Evolutionary conservation across 2,113 vertebrate species (phyloP).

Genomic region (Indicator maculatus): DNA sequence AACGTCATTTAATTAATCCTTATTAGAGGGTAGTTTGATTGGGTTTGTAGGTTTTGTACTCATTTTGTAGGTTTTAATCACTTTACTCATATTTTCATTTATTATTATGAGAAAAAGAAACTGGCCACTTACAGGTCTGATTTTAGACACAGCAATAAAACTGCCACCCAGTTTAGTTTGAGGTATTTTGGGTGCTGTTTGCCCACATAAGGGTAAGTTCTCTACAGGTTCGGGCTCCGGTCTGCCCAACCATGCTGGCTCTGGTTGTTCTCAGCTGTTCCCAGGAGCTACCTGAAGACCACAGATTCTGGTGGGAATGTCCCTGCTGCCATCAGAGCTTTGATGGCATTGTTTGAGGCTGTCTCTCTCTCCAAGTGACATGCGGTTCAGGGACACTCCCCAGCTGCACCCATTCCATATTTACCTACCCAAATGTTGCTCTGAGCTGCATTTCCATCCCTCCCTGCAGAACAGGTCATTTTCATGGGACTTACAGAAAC

Average conservation of each 20-base stretch:
- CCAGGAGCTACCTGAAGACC: not conserved
- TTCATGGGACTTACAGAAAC: rapidly evolving
- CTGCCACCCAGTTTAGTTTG: rapidly evolving
- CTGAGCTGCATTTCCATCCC: rapidly evolving
- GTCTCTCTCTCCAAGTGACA: rapidly evolving
- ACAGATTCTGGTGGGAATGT: not conserved
- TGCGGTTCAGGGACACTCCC: not conserved
- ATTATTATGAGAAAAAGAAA: too few species aligned
- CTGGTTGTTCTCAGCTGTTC: not conserved
- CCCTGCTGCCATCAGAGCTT: not conserved
- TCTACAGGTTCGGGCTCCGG: not conserved
- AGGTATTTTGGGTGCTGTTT: not conserved
- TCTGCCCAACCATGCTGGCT: too few species aligned
- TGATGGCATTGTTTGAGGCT: rapidly evolving
- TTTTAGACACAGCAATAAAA: rapidly evolving
- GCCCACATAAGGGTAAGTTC: not conserved
- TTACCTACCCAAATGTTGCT: not conserved
- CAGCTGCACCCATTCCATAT: rapidly evolving
- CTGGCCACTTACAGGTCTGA: not conserved
- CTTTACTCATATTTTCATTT: rapidly evolving
- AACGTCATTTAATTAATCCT: rapidly evolving
- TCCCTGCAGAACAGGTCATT: not conserved
- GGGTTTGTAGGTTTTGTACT: too few species aligned
- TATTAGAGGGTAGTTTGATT: too few species aligned
- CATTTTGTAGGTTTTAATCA: not conserved